phyloP scores from a whole-genome alignment of 2,113 vertebrate genomes.

The Larimichthys crocea region DNA sequence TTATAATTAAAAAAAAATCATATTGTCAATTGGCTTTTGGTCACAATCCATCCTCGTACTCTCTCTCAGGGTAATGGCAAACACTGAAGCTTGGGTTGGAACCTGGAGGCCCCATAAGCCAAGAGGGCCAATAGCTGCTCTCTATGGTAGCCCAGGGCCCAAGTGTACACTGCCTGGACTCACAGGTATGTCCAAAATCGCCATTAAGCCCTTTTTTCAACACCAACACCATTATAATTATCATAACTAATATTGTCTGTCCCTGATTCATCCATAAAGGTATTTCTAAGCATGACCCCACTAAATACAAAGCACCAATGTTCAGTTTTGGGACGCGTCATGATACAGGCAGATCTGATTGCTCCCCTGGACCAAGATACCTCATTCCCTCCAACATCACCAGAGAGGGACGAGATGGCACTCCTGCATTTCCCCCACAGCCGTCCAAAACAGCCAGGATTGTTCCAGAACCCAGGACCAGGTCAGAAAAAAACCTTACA shows the following conservation, averaged over 20 bases:
- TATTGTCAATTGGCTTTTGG: neutral
- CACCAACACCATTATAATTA: neutral
- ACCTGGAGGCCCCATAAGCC: conserved; percentile 90
- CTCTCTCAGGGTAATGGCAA: conserved; percentile 73
- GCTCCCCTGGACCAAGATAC: conserved; percentile 87
- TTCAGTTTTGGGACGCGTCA: conserved; percentile 87
- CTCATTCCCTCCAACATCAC: conserved; percentile 86
- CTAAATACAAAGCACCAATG: conserved; percentile 85
- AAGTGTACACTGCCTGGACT: conserved; percentile 89
- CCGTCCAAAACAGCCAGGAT: conserved; percentile 73
- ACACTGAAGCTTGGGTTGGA: conserved; percentile 85
- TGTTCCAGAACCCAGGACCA: conserved; percentile 86
- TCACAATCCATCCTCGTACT: neutral
- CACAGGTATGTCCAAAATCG: conserved; percentile 81
- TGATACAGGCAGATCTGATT: neutral
- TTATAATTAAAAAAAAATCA: neutral
- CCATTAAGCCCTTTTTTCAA: neutral
- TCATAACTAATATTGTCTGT: neutral
- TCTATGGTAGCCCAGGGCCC: conserved; percentile 88
- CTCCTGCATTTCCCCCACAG: conserved; percentile 86
- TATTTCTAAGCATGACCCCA: conserved; percentile 84
- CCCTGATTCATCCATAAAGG: conserved; percentile 60
- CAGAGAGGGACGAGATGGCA: conserved; percentile 73
- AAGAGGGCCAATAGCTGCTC: conserved; percentile 89
- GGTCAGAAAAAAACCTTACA: conserved; percentile 74